Conservation (phyloP, 2,888 invertebrate species). For the Xylocampa areola region DNA sequence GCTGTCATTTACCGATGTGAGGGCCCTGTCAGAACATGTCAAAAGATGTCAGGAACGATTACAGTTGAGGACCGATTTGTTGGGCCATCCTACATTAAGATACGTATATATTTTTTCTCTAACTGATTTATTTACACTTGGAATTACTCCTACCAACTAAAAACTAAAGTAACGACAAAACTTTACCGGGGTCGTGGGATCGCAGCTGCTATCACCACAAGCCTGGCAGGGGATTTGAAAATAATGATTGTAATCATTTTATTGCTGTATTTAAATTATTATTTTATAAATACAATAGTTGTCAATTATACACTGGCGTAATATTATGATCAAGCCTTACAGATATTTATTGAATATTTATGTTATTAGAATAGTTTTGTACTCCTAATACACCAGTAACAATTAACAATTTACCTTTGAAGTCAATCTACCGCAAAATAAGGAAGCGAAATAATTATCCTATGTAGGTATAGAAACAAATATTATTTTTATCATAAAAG, state of each 20-base stretch:
- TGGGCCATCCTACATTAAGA: constrained; percentile 1
- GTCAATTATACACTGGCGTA: constrained; percentile 12
- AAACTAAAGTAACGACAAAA: too few relatives aligned
- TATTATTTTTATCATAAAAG: constrained; percentile 16
- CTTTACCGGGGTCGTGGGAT: too few relatives aligned
- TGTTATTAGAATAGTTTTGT: constrained; percentile 21
- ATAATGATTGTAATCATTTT: too few relatives aligned
- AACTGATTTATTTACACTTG: too few relatives aligned
- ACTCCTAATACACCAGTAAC: constrained; percentile 7
- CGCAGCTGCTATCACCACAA: too few relatives aligned
- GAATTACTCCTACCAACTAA: too few relatives aligned
- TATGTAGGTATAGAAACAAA: constrained; percentile 1
- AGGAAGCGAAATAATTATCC: constrained; percentile 26
- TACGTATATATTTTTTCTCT: too few relatives aligned
- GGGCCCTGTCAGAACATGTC: constrained; percentile 60
- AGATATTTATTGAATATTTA: constrained; percentile 20
- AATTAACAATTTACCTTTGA: constrained; percentile 28
- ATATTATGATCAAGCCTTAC: constrained; percentile 5
- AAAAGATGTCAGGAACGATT: constrained; percentile 53
- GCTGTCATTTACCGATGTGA: constrained; percentile 62
- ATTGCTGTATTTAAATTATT: constrained; percentile 6
- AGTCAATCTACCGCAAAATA: constrained; percentile 21
- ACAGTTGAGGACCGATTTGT: constrained; percentile 31
- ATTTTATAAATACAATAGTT: constrained; percentile 35
- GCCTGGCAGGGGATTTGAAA: too few relatives aligned